Base-by-base conservation (phyloP, 2,888 invertebrate species). In the Heliconius cydno region DNA sequence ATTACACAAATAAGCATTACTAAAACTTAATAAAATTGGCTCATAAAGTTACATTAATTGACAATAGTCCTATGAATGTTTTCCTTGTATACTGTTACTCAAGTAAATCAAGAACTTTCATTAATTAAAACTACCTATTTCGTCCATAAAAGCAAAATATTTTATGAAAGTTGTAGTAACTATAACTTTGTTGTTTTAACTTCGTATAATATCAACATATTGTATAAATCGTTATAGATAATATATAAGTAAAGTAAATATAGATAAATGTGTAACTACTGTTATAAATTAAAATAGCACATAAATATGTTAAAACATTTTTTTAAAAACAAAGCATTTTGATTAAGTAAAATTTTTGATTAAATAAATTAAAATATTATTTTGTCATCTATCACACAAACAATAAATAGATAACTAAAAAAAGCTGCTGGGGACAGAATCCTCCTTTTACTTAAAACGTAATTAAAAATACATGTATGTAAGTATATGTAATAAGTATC, bases 101-200 rank as follows among this genome's bases (percentile, higher is more conserved):
- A 7, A 34, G 7, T 28, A 34, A 67, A 34, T 34, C 9, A 30
- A 67, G 9, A 46, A 70, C 22, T 12, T 70, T 70, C 25, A 41
- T 41, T 70, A 70, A 70, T 70, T 70, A 41, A 70, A 70, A n/a
- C 25, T 19, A 65, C 28, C 70, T 46, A 70, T 70, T 70, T 46
- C 6, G 19, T 70, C 25, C 41, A 70, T 7, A 41, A 70, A 70
- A 34, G 25, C 70, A 70, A 38, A 38, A 68, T 67, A 67, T 67
- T 34, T 67, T 34, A 60, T 67, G 22, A 22, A 22, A 67, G 34
- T 22, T 34, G 22, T 15, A 22, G 22, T 67, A 67, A 67, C 12
- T 38, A 38, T n/a, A 12, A 10, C 38, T 68, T 68, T 38, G 12
- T 67, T 30, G 34, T 38, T 38, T 34, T 66, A 28, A 10, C 67